Percentiles rank a stretch among this genome's conserved stretches.
Conservation (phyloP, 2,888 invertebrate species). For the Eledona agricola region DNA sequence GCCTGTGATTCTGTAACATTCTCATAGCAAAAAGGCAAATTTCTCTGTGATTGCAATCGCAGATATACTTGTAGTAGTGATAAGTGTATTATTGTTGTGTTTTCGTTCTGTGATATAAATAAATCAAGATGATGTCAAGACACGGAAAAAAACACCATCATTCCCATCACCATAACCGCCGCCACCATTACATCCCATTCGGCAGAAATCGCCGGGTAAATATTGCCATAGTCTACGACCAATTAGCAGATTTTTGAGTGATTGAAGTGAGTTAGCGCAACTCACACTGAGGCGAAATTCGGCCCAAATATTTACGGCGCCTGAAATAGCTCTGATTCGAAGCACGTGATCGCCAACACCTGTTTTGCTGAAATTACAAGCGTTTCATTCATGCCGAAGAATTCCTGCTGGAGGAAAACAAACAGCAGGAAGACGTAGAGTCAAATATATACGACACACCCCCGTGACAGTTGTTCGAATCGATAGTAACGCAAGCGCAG, state of each 20-base stretch:
- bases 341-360: constrained; percentile 21
- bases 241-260: no score
- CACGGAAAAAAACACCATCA: constrained; percentile 45
- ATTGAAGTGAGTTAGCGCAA: constrained; percentile 20
- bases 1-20: constrained; percentile 34
- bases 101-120: constrained; percentile 32
- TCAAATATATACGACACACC: constrained; percentile 52
- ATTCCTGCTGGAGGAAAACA: constrained; percentile 31
- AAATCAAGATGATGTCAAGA: constrained; percentile 45
- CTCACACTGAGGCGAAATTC: constrained; percentile 3
- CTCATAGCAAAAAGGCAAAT: constrained; percentile 24
- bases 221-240: no score
- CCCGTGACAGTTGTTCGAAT: constrained; percentile 53
- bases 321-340: constrained; percentile 7
- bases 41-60: constrained; percentile 13
- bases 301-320: constrained; percentile 23
- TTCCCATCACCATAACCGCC: constrained; percentile 46
- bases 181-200: constrained; percentile 56
- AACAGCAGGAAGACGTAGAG: constrained; percentile 41
- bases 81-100: constrained; percentile 17
- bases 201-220: constrained; percentile 54
- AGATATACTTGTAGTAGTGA: constrained; percentile 1
- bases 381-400: constrained; percentile 16
- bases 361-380: constrained; percentile 12
- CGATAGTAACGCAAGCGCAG: constrained; percentile 53